Conservation (phyloP, 2,797 vertebrate genomes). For the Falco rusticolus region DNA sequence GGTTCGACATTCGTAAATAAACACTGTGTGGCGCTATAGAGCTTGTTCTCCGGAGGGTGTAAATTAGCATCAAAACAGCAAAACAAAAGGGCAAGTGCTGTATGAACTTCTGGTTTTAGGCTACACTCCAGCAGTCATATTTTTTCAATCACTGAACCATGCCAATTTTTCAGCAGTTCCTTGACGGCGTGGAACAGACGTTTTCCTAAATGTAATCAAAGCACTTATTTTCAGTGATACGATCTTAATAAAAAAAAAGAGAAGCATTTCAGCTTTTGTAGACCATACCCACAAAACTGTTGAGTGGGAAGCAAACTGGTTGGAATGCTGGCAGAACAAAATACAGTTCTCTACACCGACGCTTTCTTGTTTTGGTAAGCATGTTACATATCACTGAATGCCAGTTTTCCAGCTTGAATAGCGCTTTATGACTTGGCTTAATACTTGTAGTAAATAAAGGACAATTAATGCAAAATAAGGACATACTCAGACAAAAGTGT, state of each 20-base stretch:
- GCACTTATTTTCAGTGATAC: neutral
- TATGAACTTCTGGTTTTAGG: neutral
- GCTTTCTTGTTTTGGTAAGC: neutral
- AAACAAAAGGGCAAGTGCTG: neutral
- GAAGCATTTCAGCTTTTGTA: neutral
- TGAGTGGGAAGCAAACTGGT: neutral
- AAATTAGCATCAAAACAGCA: neutral
- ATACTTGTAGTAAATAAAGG: neutral
- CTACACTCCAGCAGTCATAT: neutral
- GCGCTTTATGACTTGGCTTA: neutral
- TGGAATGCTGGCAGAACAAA: neutral
- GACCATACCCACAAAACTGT: neutral
- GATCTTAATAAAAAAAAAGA: neutral
- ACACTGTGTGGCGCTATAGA: slow-evolving; percentile 60
- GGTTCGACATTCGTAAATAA: neutral
- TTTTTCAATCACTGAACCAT: neutral
- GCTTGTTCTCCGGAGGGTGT: neutral
- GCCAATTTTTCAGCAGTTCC: neutral
- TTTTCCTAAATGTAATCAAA: neutral
- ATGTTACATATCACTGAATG: neutral
- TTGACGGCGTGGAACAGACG: neutral
- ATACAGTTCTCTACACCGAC: fast-evolving
- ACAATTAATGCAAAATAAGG: neutral
- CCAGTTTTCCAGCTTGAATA: neutral
- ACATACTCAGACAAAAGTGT: neutral